Conservation (phyloP, 2,888 invertebrate genomes). For the Morpho deidamia region DNA sequence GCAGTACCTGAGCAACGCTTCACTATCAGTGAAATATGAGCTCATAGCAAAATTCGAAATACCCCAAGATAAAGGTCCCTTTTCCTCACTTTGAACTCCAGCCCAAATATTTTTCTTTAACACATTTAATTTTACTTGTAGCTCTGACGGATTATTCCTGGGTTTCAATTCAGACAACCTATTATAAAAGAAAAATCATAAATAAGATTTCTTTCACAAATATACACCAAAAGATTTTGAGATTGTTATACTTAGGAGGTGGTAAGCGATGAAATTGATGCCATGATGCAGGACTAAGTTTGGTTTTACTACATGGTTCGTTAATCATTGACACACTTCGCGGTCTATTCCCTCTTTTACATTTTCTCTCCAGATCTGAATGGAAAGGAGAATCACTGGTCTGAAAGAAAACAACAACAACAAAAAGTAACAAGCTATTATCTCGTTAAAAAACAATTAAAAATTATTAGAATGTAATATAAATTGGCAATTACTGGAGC, state of each 20-base stretch:
- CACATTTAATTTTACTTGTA: constrained; percentile 82
- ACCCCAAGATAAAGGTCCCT: constrained; percentile 83
- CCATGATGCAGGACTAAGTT: constrained; percentile 69
- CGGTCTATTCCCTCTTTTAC: constrained; percentile 52
- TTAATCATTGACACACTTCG: constrained; percentile 70
- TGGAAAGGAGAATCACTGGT: constrained; percentile 70
- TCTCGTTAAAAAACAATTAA: no score
- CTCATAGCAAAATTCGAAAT: constrained; percentile 77
- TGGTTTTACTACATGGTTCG: constrained; percentile 57
- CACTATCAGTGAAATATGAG: constrained; percentile 76
- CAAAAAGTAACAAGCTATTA: no score
- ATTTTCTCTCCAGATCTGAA: constrained; percentile 62
- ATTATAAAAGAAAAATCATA: constrained; percentile 6
- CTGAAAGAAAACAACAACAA: constrained; percentile 35
- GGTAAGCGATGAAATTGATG: constrained; percentile 69
- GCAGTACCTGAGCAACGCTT: constrained; percentile 75
- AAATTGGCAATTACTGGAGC: constrained; percentile 48
- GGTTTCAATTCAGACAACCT: constrained; percentile 62
- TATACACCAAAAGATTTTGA: no score
- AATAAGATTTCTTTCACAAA: neutral
- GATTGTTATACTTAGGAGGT: constrained; percentile 55
- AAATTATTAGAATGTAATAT: neutral
- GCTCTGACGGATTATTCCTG: constrained; percentile 73
- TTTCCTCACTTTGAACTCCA: constrained; percentile 73
- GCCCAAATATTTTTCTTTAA: constrained; percentile 87